Base-by-base conservation (phyloP, 1,140 invertebrate species). In the Neelides sp. region DNA sequence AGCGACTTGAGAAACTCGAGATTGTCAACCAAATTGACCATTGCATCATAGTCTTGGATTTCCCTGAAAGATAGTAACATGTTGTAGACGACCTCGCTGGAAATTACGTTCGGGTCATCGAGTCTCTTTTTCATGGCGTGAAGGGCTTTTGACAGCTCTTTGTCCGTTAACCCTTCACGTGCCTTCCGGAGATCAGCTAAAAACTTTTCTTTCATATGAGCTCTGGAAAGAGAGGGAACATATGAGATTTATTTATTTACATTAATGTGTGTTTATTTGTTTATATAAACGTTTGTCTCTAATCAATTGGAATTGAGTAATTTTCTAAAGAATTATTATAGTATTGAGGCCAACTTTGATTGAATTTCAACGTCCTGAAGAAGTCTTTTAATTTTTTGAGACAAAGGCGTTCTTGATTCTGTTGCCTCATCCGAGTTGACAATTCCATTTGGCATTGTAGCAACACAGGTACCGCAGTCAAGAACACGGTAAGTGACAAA, bases 161-260 rank as follows among this genome's bases (percentile, higher is more conserved):
- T 78, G 4, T 88, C 87, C 36, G 78, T 82, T 67, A 82, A 82
- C 5, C 76, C 80, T 65, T 98, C 93, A 45, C 90, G 77, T 2
- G 88, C 83, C 71, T 95, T 94, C 7, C 94, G 76, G 26, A 98
- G 72, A 72, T 99, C 95, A 20, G 80, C 73, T 36, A 98, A 68
- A 72, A 98, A 98, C 69, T 97, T 97, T 66, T 99, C 95, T 67
- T 95, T 93, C 71, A 96, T 84, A 67, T 98, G 93, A 4, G 87
- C 87, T 70, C 89, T 92, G 65, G 45, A 71, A 69, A 64, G 54
- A 60, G 58, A 23, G 22, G 10, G 8, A n/a, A 22, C 35, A 7
- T 12, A 10, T 2, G 13, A 15, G 5, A n/a, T 5, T n/a, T 39
- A 19, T 36, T 4, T 19, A 1, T 40, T 2, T 28, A 34, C 32